Evolutionary conservation across 2,113 vertebrate genomes (phyloP).

Genomic region (Bettongia penicillata): DNA sequence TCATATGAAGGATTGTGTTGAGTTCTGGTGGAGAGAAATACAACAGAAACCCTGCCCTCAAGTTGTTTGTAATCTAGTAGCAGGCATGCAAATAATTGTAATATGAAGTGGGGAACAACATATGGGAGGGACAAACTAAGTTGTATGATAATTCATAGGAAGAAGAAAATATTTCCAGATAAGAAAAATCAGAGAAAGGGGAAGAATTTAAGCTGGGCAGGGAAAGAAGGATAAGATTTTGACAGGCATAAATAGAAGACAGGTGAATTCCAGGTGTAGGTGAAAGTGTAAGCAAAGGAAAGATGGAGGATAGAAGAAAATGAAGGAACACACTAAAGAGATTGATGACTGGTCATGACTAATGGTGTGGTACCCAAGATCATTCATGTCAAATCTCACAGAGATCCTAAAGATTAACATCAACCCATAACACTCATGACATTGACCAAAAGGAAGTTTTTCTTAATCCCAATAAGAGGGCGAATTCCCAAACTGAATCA

Average conservation of each 20-base stretch:
- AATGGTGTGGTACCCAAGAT: neutral
- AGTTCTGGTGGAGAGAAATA: neutral
- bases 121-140: neutral
- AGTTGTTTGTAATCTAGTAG: neutral
- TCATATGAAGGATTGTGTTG: no score
- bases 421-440: neutral
- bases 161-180: neutral
- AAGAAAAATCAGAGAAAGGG: neutral
- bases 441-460: constrained; percentile 41
- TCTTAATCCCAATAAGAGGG: constrained; percentile 25
- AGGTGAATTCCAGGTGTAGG: neutral
- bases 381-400: neutral
- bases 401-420: neutral
- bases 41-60: neutral
- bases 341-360: neutral
- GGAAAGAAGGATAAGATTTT: neutral
- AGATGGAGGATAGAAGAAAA: neutral
- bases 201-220: neutral
- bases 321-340: neutral
- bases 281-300: neutral
- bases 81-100: neutral
- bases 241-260: neutral
- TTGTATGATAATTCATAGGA: neutral
- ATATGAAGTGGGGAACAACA: neutral
- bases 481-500: constrained; percentile 45